Percentiles rank a stretch among this genome's conserved stretches.
Evolutionary conservation across 1,140 invertebrate genomes (phyloP).

Genomic region (Nasonia longicornis): DNA sequence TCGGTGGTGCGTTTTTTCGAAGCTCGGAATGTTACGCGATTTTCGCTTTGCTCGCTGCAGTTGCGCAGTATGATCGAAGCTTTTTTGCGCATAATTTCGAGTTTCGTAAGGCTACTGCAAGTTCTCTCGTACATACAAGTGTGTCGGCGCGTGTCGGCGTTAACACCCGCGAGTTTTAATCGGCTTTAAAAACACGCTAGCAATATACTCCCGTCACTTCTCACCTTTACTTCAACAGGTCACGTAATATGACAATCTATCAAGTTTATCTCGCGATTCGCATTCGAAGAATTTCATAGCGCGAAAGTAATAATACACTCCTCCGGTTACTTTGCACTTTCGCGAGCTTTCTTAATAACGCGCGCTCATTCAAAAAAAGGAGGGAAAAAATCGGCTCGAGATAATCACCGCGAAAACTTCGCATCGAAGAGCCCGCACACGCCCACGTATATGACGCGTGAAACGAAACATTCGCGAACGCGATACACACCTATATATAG

Average conservation of each 20-base stretch:
- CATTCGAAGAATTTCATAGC: neutral
- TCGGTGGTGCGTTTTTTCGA: neutral
- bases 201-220: neutral
- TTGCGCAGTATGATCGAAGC: too few relatives aligned
- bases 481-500: neutral
- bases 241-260: conserved; percentile 4
- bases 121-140: neutral
- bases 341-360: neutral
- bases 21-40: neutral
- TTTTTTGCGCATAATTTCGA: neutral
- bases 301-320: neutral
- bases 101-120: neutral
- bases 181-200: neutral
- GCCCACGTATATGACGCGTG: neutral
- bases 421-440: neutral
- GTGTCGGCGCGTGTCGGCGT: neutral
- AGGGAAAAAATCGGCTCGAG: neutral
- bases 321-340: neutral
- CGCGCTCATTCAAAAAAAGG: neutral
- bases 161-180: neutral
- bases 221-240: neutral
- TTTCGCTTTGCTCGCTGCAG: too few relatives aligned
- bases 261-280: neutral
- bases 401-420: neutral
- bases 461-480: neutral